Evolutionary conservation across 2,888 invertebrate genomes (phyloP).

Genomic region (Phengaris arion): DNA sequence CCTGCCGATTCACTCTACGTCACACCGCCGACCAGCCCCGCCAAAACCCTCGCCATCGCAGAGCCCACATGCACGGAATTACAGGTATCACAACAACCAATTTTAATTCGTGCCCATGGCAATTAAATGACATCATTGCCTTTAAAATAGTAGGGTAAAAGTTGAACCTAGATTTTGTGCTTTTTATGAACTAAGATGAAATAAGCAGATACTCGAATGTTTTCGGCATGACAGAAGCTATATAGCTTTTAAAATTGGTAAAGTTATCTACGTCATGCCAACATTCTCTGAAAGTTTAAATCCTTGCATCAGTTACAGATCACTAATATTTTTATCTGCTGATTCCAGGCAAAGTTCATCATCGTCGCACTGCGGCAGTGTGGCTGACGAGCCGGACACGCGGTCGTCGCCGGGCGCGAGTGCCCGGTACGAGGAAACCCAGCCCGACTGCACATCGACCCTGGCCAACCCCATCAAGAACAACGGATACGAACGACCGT

Average conservation of each 20-base stretch:
- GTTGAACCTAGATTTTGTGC: too few relatives aligned
- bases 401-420: conserved; percentile 74
- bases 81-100: conserved; percentile 60
- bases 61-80: conserved; percentile 78
- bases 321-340: conserved; percentile 38
- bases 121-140: neutral
- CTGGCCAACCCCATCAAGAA: conserved; percentile 73
- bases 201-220: neutral
- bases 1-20: conserved; percentile 79
- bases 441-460: conserved; percentile 72
- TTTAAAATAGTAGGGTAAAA: too few relatives aligned
- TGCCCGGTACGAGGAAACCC: conserved; percentile 70
- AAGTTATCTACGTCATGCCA: neutral
- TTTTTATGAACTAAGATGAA: too few relatives aligned
- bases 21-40: conserved; percentile 68
- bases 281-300: neutral
- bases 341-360: conserved; percentile 70
- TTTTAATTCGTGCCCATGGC: neutral
- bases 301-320: neutral
- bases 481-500: conserved; percentile 75
- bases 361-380: conserved; percentile 75
- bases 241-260: neutral
- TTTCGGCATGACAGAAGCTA: neutral
- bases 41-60: conserved; percentile 75
- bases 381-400: conserved; percentile 74